Percentiles rank a stretch among this genome's conserved stretches.
Conservation (phyloP, 2,888 invertebrate species). For the Stenotaenia linearis region DNA sequence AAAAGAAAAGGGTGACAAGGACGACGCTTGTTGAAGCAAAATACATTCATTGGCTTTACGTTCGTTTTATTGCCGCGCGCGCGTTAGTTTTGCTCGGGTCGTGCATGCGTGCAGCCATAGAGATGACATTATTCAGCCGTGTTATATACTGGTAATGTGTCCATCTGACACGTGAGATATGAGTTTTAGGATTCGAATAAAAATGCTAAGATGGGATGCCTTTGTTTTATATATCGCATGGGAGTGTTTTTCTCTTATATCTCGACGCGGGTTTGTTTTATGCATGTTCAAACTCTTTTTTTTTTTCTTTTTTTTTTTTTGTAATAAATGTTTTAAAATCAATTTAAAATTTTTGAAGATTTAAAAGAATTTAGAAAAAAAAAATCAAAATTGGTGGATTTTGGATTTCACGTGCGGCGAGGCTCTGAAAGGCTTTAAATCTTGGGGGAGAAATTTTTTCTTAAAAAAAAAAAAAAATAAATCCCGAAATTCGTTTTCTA, state of each 20-base stretch:
- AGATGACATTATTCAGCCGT: conserved; percentile 1
- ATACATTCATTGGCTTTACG: conserved; percentile 20
- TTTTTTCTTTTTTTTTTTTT: no score
- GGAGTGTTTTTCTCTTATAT: not conserved
- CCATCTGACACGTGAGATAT: conserved; percentile 1
- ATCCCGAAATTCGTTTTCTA: no score
- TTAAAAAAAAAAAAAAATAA: no score
- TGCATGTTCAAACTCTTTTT: not conserved
- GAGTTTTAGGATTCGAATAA: conserved; percentile 24
- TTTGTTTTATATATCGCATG: conserved; percentile 3
- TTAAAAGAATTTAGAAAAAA: not conserved
- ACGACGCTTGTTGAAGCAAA: conserved; percentile 14
- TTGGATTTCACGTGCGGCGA: no score
- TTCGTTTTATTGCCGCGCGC: conserved; percentile 5
- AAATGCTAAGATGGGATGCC: not conserved
- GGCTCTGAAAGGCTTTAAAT: no score
- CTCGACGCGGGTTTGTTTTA: not conserved
- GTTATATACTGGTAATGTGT: conserved; percentile 21
- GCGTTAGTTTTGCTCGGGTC: conserved; percentile 18
- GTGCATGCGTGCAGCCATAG: conserved; percentile 2
- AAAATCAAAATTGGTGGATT: no score
- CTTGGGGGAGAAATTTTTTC: no score
- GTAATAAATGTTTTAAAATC: no score
- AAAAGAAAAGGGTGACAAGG: not conserved
- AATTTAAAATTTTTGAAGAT: not conserved